Conservation (phyloP, 2,797 vertebrate genomes). For the Rhynchotus rufescens region DNA sequence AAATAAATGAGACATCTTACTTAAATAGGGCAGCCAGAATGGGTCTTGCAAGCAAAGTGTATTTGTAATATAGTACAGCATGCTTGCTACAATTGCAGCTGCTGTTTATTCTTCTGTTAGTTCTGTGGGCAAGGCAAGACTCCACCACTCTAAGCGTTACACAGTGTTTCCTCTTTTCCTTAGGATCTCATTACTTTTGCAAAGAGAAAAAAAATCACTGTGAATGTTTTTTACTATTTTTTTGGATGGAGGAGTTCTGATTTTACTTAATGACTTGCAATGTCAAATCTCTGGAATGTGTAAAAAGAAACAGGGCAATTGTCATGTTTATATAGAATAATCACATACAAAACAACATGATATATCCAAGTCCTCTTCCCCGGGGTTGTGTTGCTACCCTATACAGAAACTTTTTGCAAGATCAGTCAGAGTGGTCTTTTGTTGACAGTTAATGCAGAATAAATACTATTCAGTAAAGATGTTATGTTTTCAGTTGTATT, state of each 20-base stretch:
- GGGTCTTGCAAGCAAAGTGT: background rate
- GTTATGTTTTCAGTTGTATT: background rate
- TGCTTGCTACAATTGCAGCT: background rate
- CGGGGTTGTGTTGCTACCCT: background rate
- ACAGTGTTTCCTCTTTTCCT: background rate
- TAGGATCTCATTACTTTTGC: background rate
- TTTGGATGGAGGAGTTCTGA: background rate
- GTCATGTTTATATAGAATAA: background rate
- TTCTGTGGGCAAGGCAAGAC: background rate
- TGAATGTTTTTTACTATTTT: background rate
- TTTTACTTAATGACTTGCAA: background rate
- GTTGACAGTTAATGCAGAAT: constrained; percentile 22
- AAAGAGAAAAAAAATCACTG: background rate
- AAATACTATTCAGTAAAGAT: background rate
- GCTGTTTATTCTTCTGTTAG: background rate
- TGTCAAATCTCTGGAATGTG: background rate
- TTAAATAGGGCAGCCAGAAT: background rate
- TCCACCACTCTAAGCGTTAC: background rate
- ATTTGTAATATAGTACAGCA: background rate
- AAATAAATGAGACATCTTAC: background rate
- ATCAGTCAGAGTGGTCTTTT: background rate
- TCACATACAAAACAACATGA: background rate
- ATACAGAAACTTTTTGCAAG: background rate
- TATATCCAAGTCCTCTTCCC: background rate
- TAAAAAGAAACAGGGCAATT: background rate